Conservation (phyloP, 2,888 invertebrate species). For the Troides aeacus region DNA sequence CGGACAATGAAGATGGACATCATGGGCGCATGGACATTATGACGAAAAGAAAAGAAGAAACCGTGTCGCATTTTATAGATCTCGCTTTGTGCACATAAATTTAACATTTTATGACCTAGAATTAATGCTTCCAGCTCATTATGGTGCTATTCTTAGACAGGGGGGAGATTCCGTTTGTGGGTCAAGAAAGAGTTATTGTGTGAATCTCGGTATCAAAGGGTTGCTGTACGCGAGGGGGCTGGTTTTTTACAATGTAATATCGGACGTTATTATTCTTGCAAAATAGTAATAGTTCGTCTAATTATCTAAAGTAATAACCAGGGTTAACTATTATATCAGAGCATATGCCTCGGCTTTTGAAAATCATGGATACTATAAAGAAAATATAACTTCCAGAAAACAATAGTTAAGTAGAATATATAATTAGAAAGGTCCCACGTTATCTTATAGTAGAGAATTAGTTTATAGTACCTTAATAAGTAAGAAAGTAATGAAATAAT, state of each 20-base stretch:
- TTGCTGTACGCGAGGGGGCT: conserved; percentile 37
- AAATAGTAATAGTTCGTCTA: not conserved
- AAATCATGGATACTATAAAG: no score
- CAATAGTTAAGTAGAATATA: no score
- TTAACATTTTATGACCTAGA: conserved; percentile 75
- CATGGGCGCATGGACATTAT: conserved; percentile 36
- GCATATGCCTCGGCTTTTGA: no score
- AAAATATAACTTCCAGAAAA: no score
- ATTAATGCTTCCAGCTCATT: conserved; percentile 74
- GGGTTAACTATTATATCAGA: not conserved
- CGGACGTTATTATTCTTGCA: not conserved
- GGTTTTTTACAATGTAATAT: conserved; percentile 34
- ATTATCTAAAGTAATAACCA: not conserved
- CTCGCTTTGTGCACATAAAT: conserved; percentile 67
- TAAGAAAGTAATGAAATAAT: no score
- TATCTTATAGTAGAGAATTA: no score
- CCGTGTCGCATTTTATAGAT: conserved; percentile 76
- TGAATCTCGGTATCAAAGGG: conserved; percentile 48
- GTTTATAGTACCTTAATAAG: no score
- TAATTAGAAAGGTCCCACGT: no score
- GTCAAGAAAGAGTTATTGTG: conserved; percentile 76
- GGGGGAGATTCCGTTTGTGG: conserved; percentile 67
- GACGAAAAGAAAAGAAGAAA: conserved; percentile 52
- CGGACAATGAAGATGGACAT: conserved; percentile 50
- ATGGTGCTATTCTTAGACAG: conserved; percentile 68